Conservation (phyloP, 2,113 vertebrate species). For the Orthonyx spaldingii region DNA sequence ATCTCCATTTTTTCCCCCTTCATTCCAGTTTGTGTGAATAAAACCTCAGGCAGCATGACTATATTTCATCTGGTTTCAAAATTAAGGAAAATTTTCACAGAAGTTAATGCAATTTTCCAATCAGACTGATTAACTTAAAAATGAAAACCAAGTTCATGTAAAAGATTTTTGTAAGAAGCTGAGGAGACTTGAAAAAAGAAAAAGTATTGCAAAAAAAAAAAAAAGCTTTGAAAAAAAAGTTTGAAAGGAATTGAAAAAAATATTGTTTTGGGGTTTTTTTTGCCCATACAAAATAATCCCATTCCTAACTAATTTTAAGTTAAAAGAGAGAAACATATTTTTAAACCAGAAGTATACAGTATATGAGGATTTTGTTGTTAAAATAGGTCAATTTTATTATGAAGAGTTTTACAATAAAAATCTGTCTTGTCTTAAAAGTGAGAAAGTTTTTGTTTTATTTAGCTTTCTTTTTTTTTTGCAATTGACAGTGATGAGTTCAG, state of each 20-base stretch:
- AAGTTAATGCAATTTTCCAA: background rate
- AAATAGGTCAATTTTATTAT: background rate
- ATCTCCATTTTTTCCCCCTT: background rate
- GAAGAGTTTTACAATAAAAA: background rate
- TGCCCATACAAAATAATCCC: background rate
- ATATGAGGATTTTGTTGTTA: background rate
- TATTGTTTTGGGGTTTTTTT: background rate
- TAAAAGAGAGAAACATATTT: background rate
- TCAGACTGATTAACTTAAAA: background rate
- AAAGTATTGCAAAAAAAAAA: background rate
- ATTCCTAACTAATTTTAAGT: background rate
- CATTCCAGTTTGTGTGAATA: background rate
- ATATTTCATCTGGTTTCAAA: background rate
- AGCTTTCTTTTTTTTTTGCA: background rate
- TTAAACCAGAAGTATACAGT: background rate
- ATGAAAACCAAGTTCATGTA: background rate
- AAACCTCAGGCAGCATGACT: background rate
- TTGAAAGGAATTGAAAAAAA: background rate
- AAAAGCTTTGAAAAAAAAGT: background rate
- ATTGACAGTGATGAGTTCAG: background rate
- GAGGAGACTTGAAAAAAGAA: background rate
- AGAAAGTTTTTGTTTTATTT: background rate
- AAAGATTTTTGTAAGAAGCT: background rate
- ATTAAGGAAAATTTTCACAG: background rate
- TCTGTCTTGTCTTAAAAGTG: background rate